Evolutionary conservation across 2,888 invertebrate genomes (phyloP).

Genomic region (Beris morrisii): DNA sequence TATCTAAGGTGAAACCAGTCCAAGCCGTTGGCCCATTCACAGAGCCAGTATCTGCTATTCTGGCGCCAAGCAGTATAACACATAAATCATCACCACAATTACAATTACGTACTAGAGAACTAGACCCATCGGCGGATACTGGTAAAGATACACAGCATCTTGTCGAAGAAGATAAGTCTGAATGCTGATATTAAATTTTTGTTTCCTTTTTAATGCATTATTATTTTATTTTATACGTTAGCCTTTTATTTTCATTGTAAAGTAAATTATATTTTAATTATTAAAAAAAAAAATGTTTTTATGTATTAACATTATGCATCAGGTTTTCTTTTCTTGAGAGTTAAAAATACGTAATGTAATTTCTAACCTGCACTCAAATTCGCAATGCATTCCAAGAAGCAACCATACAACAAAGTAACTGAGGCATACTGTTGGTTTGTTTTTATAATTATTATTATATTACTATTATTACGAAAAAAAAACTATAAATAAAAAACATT

Average conservation of each 20-base stretch:
- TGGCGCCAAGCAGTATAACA: constrained; percentile 80
- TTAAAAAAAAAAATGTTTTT: constrained; percentile 24
- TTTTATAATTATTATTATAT: constrained; percentile 28
- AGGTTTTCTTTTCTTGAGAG: neutral
- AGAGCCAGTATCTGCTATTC: constrained; percentile 70
- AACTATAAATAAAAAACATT: constrained; percentile 19
- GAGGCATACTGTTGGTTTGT: constrained; percentile 31
- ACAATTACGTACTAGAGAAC: constrained; percentile 72
- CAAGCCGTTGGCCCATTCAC: constrained; percentile 56
- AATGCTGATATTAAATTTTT: constrained; percentile 57
- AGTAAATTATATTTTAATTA: constrained; percentile 11
- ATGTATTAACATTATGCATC: constrained; percentile 29
- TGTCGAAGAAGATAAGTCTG: constrained; percentile 82
- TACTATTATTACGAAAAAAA: constrained; percentile 22
- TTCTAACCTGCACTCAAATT: too few species aligned
- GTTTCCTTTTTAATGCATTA: constrained; percentile 36
- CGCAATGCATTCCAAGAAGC: neutral
- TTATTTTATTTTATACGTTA: constrained; percentile 30
- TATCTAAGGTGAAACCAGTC: constrained; percentile 65
- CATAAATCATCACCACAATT: constrained; percentile 75
- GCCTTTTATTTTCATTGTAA: constrained; percentile 29
- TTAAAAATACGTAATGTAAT: too few species aligned
- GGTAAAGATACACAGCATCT: constrained; percentile 90
- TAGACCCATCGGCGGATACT: constrained; percentile 83
- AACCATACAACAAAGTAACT: constrained; percentile 20